A percentile compares a stretch with the other conserved stretches of the same genome.
Evolutionary conservation across 1,140 invertebrate genomes (phyloP).

Genomic region (Cotesia glomerata): DNA sequence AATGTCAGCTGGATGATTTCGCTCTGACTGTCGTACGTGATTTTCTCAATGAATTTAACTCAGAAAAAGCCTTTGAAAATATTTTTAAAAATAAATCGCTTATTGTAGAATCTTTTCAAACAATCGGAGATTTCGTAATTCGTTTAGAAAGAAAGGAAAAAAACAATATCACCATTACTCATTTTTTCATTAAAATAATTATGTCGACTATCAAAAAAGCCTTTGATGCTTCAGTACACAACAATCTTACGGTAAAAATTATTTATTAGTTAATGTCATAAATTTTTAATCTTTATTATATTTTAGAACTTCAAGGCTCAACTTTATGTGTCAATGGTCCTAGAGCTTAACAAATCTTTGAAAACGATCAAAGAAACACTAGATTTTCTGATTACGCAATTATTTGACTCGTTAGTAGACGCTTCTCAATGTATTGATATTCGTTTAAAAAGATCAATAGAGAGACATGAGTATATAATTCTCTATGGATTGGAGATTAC

Average conservation of each 20-base stretch:
- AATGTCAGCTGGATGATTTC: too few relatives aligned
- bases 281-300: neutral
- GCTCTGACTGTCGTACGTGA: neutral
- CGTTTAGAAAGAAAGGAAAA: neutral
- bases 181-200: neutral
- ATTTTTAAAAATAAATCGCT: neutral
- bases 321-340: too few relatives aligned
- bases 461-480: too few relatives aligned
- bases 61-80: neutral
- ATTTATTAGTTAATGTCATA: neutral
- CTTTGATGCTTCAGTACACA: neutral
- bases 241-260: slow-evolving; percentile 5
- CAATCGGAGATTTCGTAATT: neutral
- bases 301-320: neutral
- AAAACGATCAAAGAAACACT: too few relatives aligned
- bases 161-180: neutral
- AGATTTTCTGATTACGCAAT: too few relatives aligned
- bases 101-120: neutral
- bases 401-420: too few relatives aligned
- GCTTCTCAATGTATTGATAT: too few relatives aligned
- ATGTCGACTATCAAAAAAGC: neutral
- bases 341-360: too few relatives aligned
- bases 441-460: too few relatives aligned
- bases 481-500: too few relatives aligned
- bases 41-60: neutral